Percentiles rank a stretch among this genome's conserved stretches.
These are phyloP conservation scores for Montipora cactus DNA, from an alignment of 64 coral and sea anemone species.

Conservation along the genomic window DNA sequence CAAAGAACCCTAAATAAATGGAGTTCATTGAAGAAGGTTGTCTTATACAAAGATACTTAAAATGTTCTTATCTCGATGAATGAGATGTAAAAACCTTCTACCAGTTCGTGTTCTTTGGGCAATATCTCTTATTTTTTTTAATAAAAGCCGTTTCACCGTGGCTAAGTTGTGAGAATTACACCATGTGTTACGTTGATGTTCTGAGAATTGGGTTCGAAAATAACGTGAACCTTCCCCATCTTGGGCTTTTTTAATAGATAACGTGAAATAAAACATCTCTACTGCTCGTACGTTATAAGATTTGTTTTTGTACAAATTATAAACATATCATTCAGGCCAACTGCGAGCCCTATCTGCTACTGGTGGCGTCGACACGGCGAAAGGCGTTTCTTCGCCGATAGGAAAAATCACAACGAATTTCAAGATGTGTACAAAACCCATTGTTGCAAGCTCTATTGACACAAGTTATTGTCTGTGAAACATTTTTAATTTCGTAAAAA, in stretches of 20 bases:
- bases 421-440: constrained; percentile 5
- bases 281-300: background rate
- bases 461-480: constrained; percentile 39
- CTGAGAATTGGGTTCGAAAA: background rate
- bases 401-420: constrained; percentile 9
- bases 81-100: constrained; percentile 2
- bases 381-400: constrained; percentile 3
- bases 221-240: background rate
- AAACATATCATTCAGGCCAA: background rate
- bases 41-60: constrained; percentile 46
- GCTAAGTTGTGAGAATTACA: background rate
- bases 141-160: too few relatives aligned
- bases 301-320: constrained; percentile 1
- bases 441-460: constrained; percentile 37
- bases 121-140: background rate
- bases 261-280: constrained; percentile 24
- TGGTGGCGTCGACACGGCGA: constrained; percentile 16
- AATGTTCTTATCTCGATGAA: constrained; percentile 48
- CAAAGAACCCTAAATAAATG: constrained; percentile 19
- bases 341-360: background rate
- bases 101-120: constrained; percentile 22
- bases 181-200: background rate
- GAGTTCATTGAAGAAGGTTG: constrained; percentile 6
- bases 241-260: constrained; percentile 16
- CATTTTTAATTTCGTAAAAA: constrained; percentile 21